phyloP scores from a whole-genome alignment of 2,113 vertebrate species.

The Phalacrocorax brasilianus region DNA sequence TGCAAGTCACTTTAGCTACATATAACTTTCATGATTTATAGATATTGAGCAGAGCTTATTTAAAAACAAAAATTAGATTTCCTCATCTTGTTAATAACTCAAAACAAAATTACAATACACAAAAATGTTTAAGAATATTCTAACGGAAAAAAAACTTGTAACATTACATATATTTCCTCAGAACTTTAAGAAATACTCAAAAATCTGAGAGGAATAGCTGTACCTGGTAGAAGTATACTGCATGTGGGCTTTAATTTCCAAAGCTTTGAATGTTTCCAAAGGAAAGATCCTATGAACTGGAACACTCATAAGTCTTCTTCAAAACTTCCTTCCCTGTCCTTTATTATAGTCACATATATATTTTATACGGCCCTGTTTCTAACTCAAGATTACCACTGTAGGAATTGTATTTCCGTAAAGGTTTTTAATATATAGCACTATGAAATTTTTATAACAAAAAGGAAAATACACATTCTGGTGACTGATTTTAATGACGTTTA shows the following conservation, averaged over 20 bases:
- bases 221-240: not conserved
- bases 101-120: not conserved
- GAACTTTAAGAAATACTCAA: not conserved
- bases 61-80: not conserved
- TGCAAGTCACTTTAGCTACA: not conserved
- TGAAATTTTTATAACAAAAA: conserved; percentile 43
- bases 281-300: not conserved
- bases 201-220: not conserved
- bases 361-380: conserved; percentile 4
- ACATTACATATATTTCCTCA: not conserved
- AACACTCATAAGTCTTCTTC: not conserved
- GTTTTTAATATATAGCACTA: conserved; percentile 38
- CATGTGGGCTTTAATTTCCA: not conserved
- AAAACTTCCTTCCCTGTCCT: not conserved
- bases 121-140: not conserved
- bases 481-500: conserved; percentile 19
- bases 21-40: not conserved
- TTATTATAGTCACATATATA: conserved; percentile 11
- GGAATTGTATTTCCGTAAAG: conserved; percentile 29
- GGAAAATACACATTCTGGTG: not conserved
- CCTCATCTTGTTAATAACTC: not conserved
- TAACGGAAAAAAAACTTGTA: not conserved
- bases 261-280: not conserved
- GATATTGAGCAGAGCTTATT: not conserved
- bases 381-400: not conserved